Evolutionary conservation across 2,113 vertebrate genomes (phyloP).

Genomic region (Orcinus orca): DNA sequence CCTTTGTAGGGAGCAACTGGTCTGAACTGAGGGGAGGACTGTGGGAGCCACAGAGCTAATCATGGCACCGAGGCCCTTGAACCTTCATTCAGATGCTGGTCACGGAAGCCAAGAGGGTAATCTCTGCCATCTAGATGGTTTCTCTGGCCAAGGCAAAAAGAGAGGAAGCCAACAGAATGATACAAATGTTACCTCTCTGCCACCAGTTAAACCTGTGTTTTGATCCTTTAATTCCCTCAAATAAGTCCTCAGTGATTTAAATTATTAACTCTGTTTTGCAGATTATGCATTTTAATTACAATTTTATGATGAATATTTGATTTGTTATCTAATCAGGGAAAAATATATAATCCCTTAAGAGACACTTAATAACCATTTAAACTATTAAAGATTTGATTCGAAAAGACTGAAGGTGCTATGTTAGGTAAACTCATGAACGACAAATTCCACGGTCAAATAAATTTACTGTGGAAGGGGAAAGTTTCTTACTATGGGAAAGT

Average conservation of each 20-base stretch:
- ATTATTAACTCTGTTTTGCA: slow-evolving; percentile 58
- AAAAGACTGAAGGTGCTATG: slow-evolving; percentile 63
- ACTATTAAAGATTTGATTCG: slow-evolving; percentile 74
- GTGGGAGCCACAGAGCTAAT: not conserved
- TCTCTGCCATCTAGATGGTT: not conserved
- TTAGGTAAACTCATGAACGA: slow-evolving; percentile 57
- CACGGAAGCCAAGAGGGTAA: not conserved
- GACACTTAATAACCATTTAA: slow-evolving; percentile 77
- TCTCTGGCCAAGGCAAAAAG: not conserved
- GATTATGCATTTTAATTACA: slow-evolving; percentile 74
- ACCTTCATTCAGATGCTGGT: not conserved
- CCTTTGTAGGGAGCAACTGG: not conserved
- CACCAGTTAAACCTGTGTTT: slow-evolving; percentile 60
- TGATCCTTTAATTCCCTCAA: slow-evolving; percentile 69
- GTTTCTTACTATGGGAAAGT: not conserved
- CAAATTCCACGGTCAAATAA: not conserved
- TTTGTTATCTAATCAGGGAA: slow-evolving; percentile 69
- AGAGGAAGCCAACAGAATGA: not conserved
- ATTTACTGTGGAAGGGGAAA: not conserved
- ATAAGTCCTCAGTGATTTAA: slow-evolving; percentile 62
- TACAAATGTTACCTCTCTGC: not conserved
- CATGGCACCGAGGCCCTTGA: not conserved
- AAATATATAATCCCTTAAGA: slow-evolving; percentile 77
- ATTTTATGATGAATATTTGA: slow-evolving; percentile 72
- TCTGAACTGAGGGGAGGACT: not conserved